These are phyloP conservation scores for Volucella inflata DNA, from an alignment of 2,888 invertebrate species.

Conservation along the genomic window DNA sequence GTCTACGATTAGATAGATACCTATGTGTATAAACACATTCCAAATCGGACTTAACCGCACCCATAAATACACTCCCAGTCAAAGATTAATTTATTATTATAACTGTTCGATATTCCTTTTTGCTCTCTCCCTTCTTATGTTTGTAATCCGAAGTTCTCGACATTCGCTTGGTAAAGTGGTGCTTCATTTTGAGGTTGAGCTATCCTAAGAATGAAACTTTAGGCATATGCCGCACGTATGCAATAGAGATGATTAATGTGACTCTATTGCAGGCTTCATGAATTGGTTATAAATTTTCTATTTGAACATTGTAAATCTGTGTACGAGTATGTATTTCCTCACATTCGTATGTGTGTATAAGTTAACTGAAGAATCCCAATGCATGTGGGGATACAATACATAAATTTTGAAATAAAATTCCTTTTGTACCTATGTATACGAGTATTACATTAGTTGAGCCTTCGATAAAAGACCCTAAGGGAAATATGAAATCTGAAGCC, in stretches of 20 bases:
- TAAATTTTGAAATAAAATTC: constrained; percentile 50
- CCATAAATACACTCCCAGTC: constrained; percentile 54
- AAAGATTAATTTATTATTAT: constrained; percentile 64
- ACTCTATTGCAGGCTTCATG: constrained; percentile 55
- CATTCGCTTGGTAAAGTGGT: constrained; percentile 2
- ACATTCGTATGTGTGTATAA: background rate
- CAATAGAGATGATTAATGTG: constrained; percentile 59
- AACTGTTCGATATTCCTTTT: constrained; percentile 54
- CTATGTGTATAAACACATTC: constrained; percentile 31
- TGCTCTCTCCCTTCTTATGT: background rate
- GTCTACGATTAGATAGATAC: constrained; percentile 27
- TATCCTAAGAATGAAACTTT: constrained; percentile 18
- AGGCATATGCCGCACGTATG: constrained; percentile 55
- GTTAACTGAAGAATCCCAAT: too few species aligned
- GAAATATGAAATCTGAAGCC: constrained; percentile 32
- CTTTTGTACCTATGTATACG: background rate
- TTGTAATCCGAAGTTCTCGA: constrained; percentile 6
- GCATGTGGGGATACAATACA: constrained; percentile 17
- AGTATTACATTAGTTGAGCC: constrained; percentile 43
- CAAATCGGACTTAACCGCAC: constrained; percentile 32
- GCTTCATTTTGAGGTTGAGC: background rate
- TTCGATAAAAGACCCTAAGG: constrained; percentile 59
- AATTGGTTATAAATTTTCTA: constrained; percentile 58
- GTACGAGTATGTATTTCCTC: background rate
- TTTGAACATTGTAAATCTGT: constrained; percentile 33